Conservation (phyloP, 2,113 vertebrate genomes). For the Stercorarius parasiticus region DNA sequence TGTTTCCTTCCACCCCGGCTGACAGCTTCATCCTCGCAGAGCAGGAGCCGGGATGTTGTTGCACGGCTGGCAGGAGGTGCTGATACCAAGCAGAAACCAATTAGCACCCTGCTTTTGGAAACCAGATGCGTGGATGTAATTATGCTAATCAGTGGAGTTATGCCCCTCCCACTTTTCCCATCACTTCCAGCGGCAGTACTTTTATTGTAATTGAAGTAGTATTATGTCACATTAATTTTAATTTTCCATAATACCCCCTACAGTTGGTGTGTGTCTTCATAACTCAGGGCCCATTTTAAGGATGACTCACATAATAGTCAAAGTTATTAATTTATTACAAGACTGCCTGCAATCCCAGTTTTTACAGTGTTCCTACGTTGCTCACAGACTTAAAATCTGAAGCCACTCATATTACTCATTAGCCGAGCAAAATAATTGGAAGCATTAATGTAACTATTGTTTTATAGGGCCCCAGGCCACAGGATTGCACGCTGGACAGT, state of each 20-base stretch:
- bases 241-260: constrained; percentile 9
- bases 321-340: constrained; percentile 13
- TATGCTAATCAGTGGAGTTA: neutral
- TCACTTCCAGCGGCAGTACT: neutral
- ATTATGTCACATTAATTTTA: neutral
- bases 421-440: neutral
- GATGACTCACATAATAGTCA: neutral
- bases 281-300: constrained; percentile 5
- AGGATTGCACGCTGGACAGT: neutral
- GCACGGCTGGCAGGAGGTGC: neutral
- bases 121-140: neutral
- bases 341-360: neutral
- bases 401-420: neutral
- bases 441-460: neutral
- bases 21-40: neutral
- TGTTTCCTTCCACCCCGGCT: neutral
- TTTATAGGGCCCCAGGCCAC: neutral
- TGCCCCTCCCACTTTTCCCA: neutral
- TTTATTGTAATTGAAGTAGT: constrained; percentile 10
- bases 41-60: neutral
- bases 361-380: constrained; percentile 7
- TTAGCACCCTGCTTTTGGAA: neutral
- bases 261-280: neutral
- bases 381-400: constrained; percentile 43
- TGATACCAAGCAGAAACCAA: neutral